Evolutionary conservation across 2,888 invertebrate species (phyloP), one percentile per base, ranked within the genome.

Genomic region (Leucoptera coffeella): DNA sequence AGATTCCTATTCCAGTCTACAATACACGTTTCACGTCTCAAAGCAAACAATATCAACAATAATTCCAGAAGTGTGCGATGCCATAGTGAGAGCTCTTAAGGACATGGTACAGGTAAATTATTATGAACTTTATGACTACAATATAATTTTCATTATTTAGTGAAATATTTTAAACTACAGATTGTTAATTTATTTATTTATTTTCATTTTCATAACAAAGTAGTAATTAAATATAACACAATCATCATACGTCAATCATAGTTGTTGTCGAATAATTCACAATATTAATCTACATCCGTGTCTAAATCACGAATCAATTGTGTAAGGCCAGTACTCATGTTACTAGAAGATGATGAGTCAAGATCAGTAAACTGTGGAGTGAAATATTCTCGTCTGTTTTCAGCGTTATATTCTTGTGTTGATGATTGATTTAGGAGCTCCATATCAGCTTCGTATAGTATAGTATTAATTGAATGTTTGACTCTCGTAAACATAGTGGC

Each of bases 391-490:
- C 6, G 17, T 7, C 17, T 17, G 9, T 17, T n/a, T 7, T 9
- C 6, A 7, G 6, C 9, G 17, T 7, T 17, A 17, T 17, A 7
- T 17, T 17, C 17, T n/a, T n/a, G n/a, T n/a, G n/a, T n/a, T n/a
- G n/a, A n/a, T n/a, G n/a, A n/a, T n/a, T n/a, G n/a, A n/a, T n/a
- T n/a, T n/a, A n/a, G n/a, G n/a, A n/a, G n/a, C 23, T 25, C 27
- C 27, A 25, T 25, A 11, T 29, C 27, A 13, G 31, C 31, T 10
- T 29, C 27, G 21, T 17, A 25, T 24, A 26, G 27, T 29, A 25
- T 25, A 27, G 27, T 29, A 21, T 23, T 27, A n/a, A 29, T 29
- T 11, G 32, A 22, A 12, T 30, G 13, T 17, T 32, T 32, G 14
- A 28, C 27, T 23, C 15, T 22, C 14, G 27, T 22, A 29, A 26